Evolutionary conservation across 2,888 invertebrate genomes (phyloP).

Genomic region (Amphipoea lucens): DNA sequence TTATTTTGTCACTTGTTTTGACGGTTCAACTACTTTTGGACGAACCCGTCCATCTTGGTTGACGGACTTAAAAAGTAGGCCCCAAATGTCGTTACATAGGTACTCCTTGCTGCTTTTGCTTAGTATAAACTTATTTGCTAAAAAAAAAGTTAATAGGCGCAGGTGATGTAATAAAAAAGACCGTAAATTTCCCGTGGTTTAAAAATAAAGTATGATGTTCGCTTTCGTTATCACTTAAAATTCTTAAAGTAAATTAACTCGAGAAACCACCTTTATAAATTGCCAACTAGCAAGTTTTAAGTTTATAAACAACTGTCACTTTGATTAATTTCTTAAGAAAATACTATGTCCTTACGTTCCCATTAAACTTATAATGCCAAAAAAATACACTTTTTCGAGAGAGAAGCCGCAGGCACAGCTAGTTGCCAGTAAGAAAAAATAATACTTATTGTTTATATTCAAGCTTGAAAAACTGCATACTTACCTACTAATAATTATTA

Average conservation of each 20-base stretch:
- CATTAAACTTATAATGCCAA: not conserved
- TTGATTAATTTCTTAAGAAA: not conserved
- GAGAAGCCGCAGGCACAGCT: not conserved
- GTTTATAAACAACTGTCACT: not conserved
- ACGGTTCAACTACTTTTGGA: no score
- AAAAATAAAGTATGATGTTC: not conserved
- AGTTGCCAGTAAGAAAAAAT: not conserved
- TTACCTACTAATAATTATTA: not conserved
- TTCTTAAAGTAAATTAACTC: not conserved
- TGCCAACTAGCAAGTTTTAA: not conserved
- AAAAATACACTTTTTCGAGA: not conserved
- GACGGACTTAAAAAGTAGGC: no score
- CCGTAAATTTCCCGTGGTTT: not conserved
- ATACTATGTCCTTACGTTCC: not conserved
- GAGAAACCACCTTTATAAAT: no score
- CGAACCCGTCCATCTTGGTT: no score
- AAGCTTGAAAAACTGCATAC: not conserved
- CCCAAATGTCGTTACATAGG: not conserved
- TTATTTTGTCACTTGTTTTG: no score
- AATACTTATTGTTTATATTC: not conserved
- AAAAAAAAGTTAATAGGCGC: not conserved
- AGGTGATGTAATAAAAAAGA: not conserved
- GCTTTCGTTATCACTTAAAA: not conserved
- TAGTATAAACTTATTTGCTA: not conserved
- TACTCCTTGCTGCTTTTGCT: not conserved